phyloP scores from a whole-genome alignment of 1,140 invertebrate species.

The Drosophila fuyamai region DNA sequence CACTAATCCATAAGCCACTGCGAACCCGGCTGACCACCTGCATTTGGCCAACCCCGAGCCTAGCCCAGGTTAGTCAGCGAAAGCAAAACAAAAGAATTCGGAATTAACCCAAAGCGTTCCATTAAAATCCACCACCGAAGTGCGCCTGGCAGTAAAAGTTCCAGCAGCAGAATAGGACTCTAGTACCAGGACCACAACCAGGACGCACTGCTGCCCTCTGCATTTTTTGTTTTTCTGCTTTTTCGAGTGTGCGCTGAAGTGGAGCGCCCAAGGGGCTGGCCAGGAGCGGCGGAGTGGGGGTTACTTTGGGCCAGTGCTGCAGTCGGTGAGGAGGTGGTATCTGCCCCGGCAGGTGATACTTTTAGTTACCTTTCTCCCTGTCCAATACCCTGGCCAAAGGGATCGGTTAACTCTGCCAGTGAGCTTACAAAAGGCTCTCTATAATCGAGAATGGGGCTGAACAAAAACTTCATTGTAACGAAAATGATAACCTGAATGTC shows the following conservation, averaged over 20 bases:
- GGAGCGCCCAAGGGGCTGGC: constrained; percentile 50
- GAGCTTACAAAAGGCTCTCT: constrained; percentile 27
- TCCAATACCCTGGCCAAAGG: constrained; percentile 23
- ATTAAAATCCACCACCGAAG: constrained; percentile 70
- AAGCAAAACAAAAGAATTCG: constrained; percentile 75
- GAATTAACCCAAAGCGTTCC: constrained; percentile 77
- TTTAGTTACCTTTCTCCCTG: constrained; percentile 45
- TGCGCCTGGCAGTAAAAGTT: constrained; percentile 9
- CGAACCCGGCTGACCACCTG: constrained; percentile 59
- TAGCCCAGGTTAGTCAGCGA: constrained; percentile 67
- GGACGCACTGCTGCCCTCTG: constrained; percentile 48
- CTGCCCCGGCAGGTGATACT: constrained; percentile 67
- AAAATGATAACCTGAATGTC: background rate
- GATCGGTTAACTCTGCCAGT: constrained; percentile 29
- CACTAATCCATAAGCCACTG: constrained; percentile 68
- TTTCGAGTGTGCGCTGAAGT: constrained; percentile 72
- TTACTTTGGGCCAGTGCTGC: background rate
- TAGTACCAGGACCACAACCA: constrained; percentile 39
- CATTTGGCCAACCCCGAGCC: constrained; percentile 53
- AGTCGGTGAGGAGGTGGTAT: constrained; percentile 16
- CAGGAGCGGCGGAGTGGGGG: constrained; percentile 8
- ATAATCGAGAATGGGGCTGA: background rate
- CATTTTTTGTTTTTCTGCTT: constrained; percentile 18
- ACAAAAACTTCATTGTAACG: constrained; percentile 6
- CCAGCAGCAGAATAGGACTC: constrained; percentile 23